Base-by-base conservation (phyloP, 1,140 invertebrate species). In the Acromyrmex heyeri region DNA sequence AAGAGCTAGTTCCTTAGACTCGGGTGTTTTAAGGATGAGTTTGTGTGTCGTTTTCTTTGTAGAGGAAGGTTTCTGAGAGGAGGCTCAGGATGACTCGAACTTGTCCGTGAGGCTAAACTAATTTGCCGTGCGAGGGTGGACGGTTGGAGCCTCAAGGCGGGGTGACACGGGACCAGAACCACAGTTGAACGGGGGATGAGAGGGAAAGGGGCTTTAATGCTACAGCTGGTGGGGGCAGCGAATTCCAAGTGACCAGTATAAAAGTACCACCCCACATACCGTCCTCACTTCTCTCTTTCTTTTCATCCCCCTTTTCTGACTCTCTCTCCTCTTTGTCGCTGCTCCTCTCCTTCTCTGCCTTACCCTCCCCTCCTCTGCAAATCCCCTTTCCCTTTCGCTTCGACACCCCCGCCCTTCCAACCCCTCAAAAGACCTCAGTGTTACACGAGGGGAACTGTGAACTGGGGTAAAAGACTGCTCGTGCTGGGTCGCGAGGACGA, bases 391-490 rank as follows among this genome's bases (percentile, higher is more conserved):
- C 75, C 73, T 70, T 72, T 62, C 81, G 64, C 79, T 83, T 24
- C 55, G 69, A 83, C 79, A 75, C 76, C 72, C 75, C 65, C 86
- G 48, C 59, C 77, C 61, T 70, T 70, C 53, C 55, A 14, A 55
- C 86, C 87, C 81, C 87, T 81, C 76, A 88, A 73, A 67, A 88
- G 85, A 75, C 64, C 86, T 69, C 62, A 64, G 59, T 53, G 70
- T 73, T 38, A 89, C 82, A 55, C 61, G 34, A 72, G 72, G 82
- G 88, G 90, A 91, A 95, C 92, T 93, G 92, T 93, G 94, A 94
- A 94, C 91, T 94, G 91, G 93, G 92, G 92, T 93, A 93, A 93
- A 94, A 94, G 90, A 92, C 91, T 92, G 69, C 88, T 91, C 88
- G 86, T 87, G 86, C 85, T 91, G 87, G 88, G 87, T 90, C 83